Evolutionary conservation across 2,888 invertebrate species (phyloP).

Genomic region (Cheilosia pagana): DNA sequence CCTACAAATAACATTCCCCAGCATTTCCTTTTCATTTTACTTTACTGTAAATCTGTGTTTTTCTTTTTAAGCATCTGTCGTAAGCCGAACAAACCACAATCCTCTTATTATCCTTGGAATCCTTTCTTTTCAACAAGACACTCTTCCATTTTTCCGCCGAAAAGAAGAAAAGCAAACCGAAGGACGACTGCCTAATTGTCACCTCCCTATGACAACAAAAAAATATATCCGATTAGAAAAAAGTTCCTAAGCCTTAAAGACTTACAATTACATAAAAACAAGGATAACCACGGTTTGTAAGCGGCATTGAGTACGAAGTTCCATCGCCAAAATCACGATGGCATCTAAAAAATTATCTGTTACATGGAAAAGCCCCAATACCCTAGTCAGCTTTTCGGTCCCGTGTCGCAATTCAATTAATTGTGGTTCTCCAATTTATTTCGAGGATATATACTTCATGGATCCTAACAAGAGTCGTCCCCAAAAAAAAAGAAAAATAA

Average conservation of each 20-base stretch:
- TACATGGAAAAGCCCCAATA: slow-evolving; percentile 6
- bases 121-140: neutral
- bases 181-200: slow-evolving; percentile 38
- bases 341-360: slow-evolving; percentile 32
- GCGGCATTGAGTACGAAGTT: slow-evolving; percentile 1
- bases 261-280: slow-evolving; percentile 14
- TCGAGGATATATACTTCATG: slow-evolving; percentile 41
- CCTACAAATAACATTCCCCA: no score
- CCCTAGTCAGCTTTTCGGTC: neutral
- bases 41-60: no score
- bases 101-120: no score
- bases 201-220: slow-evolving; percentile 28
- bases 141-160: neutral
- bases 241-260: slow-evolving; percentile 10
- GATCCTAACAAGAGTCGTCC: slow-evolving; percentile 38
- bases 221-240: slow-evolving; percentile 20
- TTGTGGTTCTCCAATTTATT: slow-evolving; percentile 58
- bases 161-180: neutral
- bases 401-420: slow-evolving; percentile 61
- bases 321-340: slow-evolving; percentile 17
- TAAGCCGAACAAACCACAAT: no score
- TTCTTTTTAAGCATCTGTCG: no score
- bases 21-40: no score
- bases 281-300: slow-evolving; percentile 22
- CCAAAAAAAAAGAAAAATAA: slow-evolving; percentile 1